Percentiles rank a stretch among this genome's conserved stretches.
These are phyloP conservation scores for Macquaria ambigua DNA, from an alignment of 2,113 vertebrate species.

Conservation along the genomic window DNA sequence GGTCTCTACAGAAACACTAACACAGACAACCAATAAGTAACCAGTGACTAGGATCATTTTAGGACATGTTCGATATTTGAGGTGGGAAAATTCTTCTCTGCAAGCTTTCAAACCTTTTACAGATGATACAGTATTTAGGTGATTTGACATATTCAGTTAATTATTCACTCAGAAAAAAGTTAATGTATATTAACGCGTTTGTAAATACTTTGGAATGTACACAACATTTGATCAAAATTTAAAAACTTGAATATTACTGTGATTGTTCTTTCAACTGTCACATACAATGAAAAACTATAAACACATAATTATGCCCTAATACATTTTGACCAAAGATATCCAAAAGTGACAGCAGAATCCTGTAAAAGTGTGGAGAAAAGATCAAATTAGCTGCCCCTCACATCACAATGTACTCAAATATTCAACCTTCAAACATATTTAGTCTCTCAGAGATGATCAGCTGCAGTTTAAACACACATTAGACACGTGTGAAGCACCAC, in stretches of 20 bases:
- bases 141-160: background rate
- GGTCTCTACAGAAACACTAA: background rate
- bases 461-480: background rate
- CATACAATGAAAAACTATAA: background rate
- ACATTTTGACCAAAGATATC: background rate
- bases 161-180: background rate
- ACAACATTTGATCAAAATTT: too few species aligned
- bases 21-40: background rate
- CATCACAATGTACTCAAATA: background rate
- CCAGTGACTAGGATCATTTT: background rate
- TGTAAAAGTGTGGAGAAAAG: background rate
- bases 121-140: background rate
- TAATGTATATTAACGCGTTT: background rate
- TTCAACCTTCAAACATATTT: constrained; percentile 9
- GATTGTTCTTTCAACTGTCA: background rate
- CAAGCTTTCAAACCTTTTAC: background rate
- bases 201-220: background rate
- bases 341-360: background rate
- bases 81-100: background rate
- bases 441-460: background rate
- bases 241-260: background rate
- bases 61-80: background rate
- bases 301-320: too few species aligned
- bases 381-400: background rate
- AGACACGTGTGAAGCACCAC: background rate